Evolutionary conservation across 2,113 vertebrate genomes (phyloP), one percentile per base, ranked within the genome.

Genomic region (Hassar affinis): DNA sequence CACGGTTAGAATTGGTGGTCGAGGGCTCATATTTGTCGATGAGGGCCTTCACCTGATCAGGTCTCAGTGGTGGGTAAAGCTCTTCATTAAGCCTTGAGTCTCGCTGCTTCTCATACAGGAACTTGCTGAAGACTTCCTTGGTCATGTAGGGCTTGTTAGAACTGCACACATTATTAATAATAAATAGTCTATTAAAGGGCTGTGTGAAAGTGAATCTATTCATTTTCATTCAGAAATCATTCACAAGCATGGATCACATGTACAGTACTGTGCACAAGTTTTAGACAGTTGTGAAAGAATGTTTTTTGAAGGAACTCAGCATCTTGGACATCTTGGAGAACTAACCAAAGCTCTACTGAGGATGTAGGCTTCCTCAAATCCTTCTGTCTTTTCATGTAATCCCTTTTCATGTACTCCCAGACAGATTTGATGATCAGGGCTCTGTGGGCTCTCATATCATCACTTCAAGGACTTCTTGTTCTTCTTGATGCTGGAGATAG

Each of bases 131-230:
- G 85, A 97, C 96, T 10, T 98, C 97, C 88, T 97, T 98, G 0
- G 97, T 97, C 97, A 99, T 98, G 92, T 96, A 98, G 66, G 98
- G 98, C 89, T 99, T 99, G 66, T 94, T 90, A n/a, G 95, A 95
- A 86, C 96, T 97, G 61, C 20, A 66, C 84, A 64, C 83, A 64
- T 35, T 25, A 1, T 62, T 25, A 3, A 25, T 49, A 20, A 75
- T 30, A 11, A 4, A 11, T 18, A 15, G 35, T 27, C 14, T 27
- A 62, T 47, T 79, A 20, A 62, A 49, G 59, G 9, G 20, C 3
- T 52, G 27, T 56, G 30, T 2, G 30, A 25, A 80, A 66, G 59
- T 54, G 9, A 64, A 51, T 64, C n/a, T n/a, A 22, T 79, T 79
- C 11, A 42, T 54, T 56, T 25, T 42, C 33, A 20, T 78, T 45